These are phyloP conservation scores for Spodoptera litura DNA, from an alignment of 1,140 invertebrate genomes.

Conservation along the genomic window DNA sequence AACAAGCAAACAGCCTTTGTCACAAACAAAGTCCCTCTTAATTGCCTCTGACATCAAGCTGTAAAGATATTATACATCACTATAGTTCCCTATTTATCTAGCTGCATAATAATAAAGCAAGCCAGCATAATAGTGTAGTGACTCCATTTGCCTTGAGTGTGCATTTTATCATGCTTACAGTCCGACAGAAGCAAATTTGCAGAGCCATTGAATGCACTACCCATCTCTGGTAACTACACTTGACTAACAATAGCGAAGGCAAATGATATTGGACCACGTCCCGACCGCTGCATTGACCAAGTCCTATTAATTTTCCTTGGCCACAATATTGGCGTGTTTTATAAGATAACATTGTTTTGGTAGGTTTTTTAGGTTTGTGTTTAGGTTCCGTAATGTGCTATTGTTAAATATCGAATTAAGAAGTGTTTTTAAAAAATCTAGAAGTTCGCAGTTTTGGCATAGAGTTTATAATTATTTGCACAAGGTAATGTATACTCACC, in stretches of 20 bases:
- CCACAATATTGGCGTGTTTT: background rate
- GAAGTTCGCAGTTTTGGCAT: too few relatives aligned
- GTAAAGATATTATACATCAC: conserved; percentile 26
- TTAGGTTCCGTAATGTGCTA: background rate
- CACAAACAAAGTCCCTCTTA: conserved; percentile 17
- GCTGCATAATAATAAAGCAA: conserved; percentile 33
- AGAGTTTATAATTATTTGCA: too few relatives aligned
- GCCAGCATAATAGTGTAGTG: conserved; percentile 34
- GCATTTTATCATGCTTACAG: conserved; percentile 49
- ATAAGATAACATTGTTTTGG: background rate
- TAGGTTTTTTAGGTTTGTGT: background rate
- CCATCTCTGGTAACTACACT: conserved; percentile 25
- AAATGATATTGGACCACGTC: conserved; percentile 28
- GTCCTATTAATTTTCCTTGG: conserved; percentile 4
- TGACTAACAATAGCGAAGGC: conserved; percentile 29
- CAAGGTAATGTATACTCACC: too few relatives aligned
- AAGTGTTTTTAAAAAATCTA: too few relatives aligned
- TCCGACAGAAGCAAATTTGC: conserved; percentile 51
- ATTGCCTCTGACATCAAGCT: conserved; percentile 16
- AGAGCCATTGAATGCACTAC: conserved; percentile 49
- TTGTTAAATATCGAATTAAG: too few relatives aligned
- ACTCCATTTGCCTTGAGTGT: conserved; percentile 38
- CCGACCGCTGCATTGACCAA: conserved; percentile 3
- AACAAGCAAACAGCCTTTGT: background rate
- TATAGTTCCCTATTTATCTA: conserved; percentile 37